Conservation (phyloP, 37 sponge, comb jelly and placozoan species). For the Aplysina aerophoba region DNA sequence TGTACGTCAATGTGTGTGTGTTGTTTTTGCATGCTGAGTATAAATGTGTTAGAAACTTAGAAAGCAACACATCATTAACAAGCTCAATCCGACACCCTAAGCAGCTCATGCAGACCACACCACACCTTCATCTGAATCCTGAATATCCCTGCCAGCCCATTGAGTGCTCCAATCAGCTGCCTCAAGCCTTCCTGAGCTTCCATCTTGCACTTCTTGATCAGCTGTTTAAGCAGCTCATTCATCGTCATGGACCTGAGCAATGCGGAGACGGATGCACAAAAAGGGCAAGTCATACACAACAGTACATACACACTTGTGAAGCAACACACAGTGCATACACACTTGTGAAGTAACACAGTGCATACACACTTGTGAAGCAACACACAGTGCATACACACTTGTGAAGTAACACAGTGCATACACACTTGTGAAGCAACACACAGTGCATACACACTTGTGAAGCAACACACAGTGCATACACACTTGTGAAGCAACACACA, state of each 20-base stretch:
- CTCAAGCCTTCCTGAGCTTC: constrained; percentile 68
- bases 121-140: constrained; percentile 48
- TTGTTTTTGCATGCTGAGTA: not conserved
- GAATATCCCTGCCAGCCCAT: constrained; percentile 74
- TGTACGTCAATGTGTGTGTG: not conserved
- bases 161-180: constrained; percentile 60
- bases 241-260: constrained; percentile 66
- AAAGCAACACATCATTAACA: not conserved
- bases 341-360: no score
- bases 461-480: no score
- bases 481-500: no score
- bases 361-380: no score
- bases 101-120: not conserved
- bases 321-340: no score
- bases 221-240: constrained; percentile 61
- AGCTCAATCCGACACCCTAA: not conserved
- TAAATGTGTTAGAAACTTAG: not conserved
- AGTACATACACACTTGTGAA: no score
- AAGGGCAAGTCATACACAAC: no score
- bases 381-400: no score
- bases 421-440: no score
- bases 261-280: not conserved
- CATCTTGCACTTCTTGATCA: constrained; percentile 61
- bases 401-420: no score
- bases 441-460: no score